Evolutionary conservation across 2,888 invertebrate genomes (phyloP), one percentile per base, ranked within the genome.

Genomic region (Drosophila basisetae): DNA sequence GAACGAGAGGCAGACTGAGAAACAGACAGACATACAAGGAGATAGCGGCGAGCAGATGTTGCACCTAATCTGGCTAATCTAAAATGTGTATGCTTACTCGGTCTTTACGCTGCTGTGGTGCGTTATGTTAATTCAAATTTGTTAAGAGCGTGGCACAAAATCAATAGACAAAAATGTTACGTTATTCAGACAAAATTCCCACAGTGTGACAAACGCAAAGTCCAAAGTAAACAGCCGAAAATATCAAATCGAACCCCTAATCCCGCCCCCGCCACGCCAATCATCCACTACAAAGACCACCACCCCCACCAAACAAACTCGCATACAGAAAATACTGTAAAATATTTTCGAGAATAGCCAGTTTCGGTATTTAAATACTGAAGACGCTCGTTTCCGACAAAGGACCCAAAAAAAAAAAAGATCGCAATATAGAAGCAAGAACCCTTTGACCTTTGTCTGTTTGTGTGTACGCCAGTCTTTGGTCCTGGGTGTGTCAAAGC

Each of bases 151-250:
- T 39, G 22, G 13, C 33, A 25, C 16, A 61, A 70, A 73, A 80
- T 75, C 68, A 83, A 79, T 79, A 69, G 50, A 31, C 9, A 53
- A 74, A 68, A 65, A 63, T 66, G 72, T 66, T 55, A 50, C 41
- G 37, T 64, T 64, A 64, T 58, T 64, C 33, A 59, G 43, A 33
- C 2, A 7, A 67, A 58, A 72, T 71, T 78, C 62, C 28, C 35
- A 59, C 47, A 56, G n/a, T 52, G 81, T 70, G 65, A 71, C 55
- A 66, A 68, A 47, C 59, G 7, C 49, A 54, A 64, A 68, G 11
- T 47, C 52, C 58, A 69, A 74, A 50, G 59, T 54, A 16, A 71
- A 71, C 64, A 73, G 25, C 30, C n/a, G 22, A 49, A 47, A 10
- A 47, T 60, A 55, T 43, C 16, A 76, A 63, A 59, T 31, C n/a